phyloP scores from a whole-genome alignment of 2,888 invertebrate species.

The Philereme vetulata region DNA sequence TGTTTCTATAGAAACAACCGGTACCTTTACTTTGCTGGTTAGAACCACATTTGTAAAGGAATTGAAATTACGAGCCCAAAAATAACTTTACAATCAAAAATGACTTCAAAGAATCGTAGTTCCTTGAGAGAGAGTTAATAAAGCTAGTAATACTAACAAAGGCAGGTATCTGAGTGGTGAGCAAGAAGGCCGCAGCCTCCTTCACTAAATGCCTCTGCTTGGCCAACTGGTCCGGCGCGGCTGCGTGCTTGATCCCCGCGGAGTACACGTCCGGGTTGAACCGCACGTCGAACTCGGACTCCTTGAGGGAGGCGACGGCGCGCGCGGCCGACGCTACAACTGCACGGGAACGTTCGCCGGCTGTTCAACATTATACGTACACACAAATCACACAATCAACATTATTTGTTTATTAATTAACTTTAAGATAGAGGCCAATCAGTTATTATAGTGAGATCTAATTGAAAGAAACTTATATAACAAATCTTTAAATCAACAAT shows the following conservation, averaged over 20 bases:
- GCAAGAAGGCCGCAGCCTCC: conserved; percentile 97
- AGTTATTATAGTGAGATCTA: too few species aligned
- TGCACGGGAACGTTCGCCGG: conserved; percentile 93
- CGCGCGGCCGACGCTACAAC: conserved; percentile 95
- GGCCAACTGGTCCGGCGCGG: conserved; percentile 86
- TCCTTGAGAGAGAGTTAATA: background rate
- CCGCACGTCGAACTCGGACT: conserved; percentile 97
- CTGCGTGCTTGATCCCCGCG: conserved; percentile 93
- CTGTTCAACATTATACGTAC: conserved; percentile 38
- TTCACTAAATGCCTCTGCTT: conserved; percentile 95
- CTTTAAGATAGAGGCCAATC: too few species aligned
- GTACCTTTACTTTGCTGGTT: too few species aligned
- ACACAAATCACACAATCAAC: background rate
- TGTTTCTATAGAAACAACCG: too few species aligned
- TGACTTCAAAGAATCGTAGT: too few species aligned
- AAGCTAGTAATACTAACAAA: conserved; percentile 87
- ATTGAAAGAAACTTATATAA: too few species aligned
- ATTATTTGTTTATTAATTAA: too few species aligned
- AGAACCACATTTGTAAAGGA: too few species aligned
- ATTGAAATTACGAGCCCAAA: too few species aligned
- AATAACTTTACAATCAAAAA: too few species aligned
- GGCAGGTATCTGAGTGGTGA: conserved; percentile 96
- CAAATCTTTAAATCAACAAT: too few species aligned
- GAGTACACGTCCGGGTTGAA: conserved; percentile 99
- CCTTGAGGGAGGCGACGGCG: conserved; percentile 96